Evolutionary conservation across 2,113 vertebrate genomes (phyloP).

Genomic region (Crotalus horridus): DNA sequence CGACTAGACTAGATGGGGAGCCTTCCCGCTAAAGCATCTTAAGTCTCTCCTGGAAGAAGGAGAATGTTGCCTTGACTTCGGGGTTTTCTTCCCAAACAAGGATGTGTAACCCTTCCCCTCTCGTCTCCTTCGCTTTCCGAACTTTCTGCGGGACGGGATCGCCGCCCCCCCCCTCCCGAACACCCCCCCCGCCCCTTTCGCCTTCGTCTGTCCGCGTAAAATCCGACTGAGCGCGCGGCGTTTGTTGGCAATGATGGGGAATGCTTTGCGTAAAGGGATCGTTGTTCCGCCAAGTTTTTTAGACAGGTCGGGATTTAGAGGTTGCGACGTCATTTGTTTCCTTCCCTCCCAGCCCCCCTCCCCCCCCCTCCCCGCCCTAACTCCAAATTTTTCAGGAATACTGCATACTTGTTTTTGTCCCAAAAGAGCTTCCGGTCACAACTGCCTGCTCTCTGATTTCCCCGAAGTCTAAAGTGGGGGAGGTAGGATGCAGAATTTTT

Average conservation of each 20-base stretch:
- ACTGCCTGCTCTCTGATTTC: neutral
- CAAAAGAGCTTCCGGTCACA: neutral
- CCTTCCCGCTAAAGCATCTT: neutral
- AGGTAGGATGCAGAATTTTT: neutral
- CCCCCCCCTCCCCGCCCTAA: neutral
- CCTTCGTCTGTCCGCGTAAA: neutral
- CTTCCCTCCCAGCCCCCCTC: too few relatives aligned
- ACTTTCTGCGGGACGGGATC: neutral
- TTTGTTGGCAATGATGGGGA: neutral
- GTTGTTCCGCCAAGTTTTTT: neutral
- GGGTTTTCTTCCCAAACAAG: neutral
- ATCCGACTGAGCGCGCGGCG: neutral
- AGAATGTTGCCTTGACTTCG: neutral
- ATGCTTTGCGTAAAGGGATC: neutral
- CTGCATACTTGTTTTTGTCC: neutral
- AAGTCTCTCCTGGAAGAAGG: neutral
- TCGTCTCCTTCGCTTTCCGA: neutral
- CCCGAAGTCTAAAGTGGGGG: neutral
- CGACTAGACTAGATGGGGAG: rapidly evolving
- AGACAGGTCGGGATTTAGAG: neutral
- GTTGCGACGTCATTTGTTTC: neutral
- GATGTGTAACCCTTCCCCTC: neutral
- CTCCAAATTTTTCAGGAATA: neutral
- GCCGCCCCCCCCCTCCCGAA: neutral
- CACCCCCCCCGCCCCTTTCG: neutral